phyloP scores from a whole-genome alignment of 2,888 invertebrate species.

The Nyleta sp. region DNA sequence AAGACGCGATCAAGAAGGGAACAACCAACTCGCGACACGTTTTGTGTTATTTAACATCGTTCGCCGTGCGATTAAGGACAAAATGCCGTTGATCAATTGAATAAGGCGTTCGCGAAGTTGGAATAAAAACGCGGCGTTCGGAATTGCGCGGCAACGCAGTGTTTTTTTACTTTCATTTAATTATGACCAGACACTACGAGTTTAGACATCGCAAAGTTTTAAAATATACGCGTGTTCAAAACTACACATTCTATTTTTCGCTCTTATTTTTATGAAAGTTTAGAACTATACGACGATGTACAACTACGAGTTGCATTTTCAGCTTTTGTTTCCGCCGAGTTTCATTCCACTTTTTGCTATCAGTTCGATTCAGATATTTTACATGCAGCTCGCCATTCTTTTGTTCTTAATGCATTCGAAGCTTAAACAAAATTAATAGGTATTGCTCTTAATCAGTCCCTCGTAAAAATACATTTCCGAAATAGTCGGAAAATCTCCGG shows the following conservation, averaged over 20 bases:
- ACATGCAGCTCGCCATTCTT: neutral
- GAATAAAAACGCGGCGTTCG: conserved; percentile 1
- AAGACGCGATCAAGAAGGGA: conserved; percentile 33
- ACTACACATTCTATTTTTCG: conserved; percentile 33
- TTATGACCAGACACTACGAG: conserved; percentile 12
- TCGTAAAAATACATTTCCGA: too few species aligned
- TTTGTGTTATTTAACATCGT: conserved; percentile 30
- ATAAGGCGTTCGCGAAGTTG: neutral
- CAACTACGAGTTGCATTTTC: conserved; percentile 27
- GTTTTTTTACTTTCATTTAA: conserved; percentile 26
- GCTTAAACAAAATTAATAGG: too few species aligned
- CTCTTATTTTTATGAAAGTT: conserved; percentile 41
- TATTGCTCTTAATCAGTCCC: too few species aligned
- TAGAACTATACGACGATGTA: conserved; percentile 15
- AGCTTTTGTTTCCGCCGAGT: conserved; percentile 16
- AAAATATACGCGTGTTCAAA: conserved; percentile 44
- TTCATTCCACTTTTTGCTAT: conserved; percentile 21
- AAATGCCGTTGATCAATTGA: neutral
- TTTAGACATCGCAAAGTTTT: conserved; percentile 28
- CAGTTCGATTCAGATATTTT: conserved; percentile 13
- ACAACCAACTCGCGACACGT: conserved; percentile 9
- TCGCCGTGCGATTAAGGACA: neutral
- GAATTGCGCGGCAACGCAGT: neutral
- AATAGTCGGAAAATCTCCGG: too few species aligned
- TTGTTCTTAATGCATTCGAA: too few species aligned